Evolutionary conservation across 2,113 vertebrate species (phyloP).

Genomic region (Silurus meridionalis): DNA sequence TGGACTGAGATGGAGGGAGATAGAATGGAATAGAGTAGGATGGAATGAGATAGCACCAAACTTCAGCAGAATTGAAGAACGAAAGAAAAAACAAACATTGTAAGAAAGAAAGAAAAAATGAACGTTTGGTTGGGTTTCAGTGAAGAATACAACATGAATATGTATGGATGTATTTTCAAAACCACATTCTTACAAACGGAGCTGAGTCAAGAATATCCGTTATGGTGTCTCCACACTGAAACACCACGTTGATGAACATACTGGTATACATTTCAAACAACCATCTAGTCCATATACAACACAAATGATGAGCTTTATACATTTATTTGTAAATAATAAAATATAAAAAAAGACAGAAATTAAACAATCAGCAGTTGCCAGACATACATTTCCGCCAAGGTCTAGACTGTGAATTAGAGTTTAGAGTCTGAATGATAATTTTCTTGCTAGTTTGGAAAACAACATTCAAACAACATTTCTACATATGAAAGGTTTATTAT

Average conservation of each 20-base stretch:
- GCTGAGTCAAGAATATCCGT: not conserved
- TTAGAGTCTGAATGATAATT: not conserved
- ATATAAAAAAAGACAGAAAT: not conserved
- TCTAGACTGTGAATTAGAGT: not conserved
- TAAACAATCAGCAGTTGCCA: not conserved
- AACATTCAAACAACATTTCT: not conserved
- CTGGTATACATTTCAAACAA: not conserved
- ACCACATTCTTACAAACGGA: not conserved
- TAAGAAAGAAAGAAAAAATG: not conserved
- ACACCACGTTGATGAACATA: not conserved
- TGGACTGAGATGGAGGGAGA: not conserved
- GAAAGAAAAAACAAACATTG: not conserved
- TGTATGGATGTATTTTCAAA: not conserved
- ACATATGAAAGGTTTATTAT: not conserved
- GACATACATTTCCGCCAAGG: not conserved
- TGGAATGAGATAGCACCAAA: not conserved
- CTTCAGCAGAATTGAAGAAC: not conserved
- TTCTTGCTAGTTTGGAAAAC: not conserved
- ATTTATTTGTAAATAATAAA: not conserved
- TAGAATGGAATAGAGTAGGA: not conserved
- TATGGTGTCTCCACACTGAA: not conserved
- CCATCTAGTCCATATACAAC: not conserved
- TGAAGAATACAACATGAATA: not conserved
- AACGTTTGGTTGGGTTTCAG: not conserved
- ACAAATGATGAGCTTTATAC: not conserved